Conservation (phyloP, 2,113 vertebrate species). For the Furnarius figulus region DNA sequence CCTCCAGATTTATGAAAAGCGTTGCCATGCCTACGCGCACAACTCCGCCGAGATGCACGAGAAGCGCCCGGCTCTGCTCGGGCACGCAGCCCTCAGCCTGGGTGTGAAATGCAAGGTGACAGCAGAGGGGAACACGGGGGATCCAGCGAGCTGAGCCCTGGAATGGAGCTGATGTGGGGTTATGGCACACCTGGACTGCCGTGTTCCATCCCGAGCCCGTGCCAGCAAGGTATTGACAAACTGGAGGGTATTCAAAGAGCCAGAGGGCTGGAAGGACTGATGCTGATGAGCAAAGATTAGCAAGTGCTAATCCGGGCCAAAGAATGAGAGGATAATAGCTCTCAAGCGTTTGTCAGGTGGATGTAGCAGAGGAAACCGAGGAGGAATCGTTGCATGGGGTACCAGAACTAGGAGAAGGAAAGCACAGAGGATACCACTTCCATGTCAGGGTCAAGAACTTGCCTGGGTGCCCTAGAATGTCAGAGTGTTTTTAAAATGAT, state of each 20-base stretch:
- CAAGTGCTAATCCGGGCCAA: background rate
- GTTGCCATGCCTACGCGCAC: background rate
- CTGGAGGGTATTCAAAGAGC: conserved; percentile 11
- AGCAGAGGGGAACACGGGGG: background rate
- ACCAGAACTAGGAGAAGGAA: background rate
- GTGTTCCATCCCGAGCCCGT: background rate
- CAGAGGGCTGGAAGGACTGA: conserved; percentile 23
- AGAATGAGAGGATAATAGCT: background rate
- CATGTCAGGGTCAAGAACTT: background rate
- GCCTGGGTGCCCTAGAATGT: background rate
- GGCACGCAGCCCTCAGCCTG: background rate
- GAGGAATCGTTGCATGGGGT: background rate
- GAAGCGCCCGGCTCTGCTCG: background rate
- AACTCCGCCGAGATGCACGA: background rate
- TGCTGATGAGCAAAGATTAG: background rate
- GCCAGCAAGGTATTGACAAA: background rate
- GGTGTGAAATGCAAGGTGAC: background rate
- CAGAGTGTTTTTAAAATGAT: background rate
- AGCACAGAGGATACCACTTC: background rate
- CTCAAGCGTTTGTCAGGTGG: background rate
- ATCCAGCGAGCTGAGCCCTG: background rate
- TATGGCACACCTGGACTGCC: background rate
- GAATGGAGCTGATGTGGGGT: background rate
- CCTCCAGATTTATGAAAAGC: background rate
- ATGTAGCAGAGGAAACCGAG: background rate